Conservation (phyloP, 2,797 vertebrate species). For the Anableps anableps region DNA sequence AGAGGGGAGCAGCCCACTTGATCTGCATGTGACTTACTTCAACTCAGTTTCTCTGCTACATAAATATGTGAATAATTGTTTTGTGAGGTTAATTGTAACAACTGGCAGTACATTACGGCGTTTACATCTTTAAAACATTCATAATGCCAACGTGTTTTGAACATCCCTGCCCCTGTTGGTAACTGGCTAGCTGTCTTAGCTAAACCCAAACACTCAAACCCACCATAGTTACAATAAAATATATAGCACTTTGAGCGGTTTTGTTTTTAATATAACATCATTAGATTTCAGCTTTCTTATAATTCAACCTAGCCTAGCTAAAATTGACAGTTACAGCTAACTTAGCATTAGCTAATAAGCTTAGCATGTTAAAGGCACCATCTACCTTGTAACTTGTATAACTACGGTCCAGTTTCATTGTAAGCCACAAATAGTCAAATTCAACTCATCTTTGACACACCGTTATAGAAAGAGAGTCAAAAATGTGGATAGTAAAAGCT, state of each 20-base stretch:
- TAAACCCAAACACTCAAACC: fast-evolving
- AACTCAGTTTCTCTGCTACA: neutral
- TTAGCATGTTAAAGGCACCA: too few species aligned
- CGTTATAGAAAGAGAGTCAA: neutral
- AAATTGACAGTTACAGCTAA: constrained; percentile 2
- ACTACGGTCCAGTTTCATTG: fast-evolving
- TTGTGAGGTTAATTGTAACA: neutral
- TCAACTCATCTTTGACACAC: fast-evolving
- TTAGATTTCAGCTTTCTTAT: neutral
- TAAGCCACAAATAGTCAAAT: neutral
- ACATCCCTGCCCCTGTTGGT: too few species aligned
- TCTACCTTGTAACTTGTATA: too few species aligned
- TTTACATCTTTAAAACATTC: neutral
- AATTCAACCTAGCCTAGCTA: neutral
- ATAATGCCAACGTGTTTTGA: neutral
- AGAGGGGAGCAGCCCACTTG: constrained; percentile 8
- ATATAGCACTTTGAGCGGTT: neutral
- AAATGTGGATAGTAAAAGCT: neutral
- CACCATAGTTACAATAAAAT: neutral
- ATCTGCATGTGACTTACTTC: constrained; percentile 59
- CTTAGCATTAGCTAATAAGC: neutral
- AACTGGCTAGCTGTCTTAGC: neutral
- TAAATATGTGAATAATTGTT: neutral
- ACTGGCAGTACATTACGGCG: neutral
- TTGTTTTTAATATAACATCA: neutral